phyloP scores from a whole-genome alignment of 1,140 invertebrate species.

The Leptonema lineaticorne region DNA sequence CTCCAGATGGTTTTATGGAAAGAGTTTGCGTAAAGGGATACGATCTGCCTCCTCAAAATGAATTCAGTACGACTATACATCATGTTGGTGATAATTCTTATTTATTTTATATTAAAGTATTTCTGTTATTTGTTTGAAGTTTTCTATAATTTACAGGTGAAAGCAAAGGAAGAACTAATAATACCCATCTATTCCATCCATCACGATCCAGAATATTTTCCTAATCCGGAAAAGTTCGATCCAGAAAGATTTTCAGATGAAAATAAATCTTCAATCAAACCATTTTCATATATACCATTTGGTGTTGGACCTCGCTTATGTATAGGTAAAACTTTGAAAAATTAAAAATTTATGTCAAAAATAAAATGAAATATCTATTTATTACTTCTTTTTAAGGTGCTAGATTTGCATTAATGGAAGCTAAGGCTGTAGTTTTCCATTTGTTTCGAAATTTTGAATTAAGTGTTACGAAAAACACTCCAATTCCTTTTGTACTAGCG shows the following conservation, averaged over 20 bases:
- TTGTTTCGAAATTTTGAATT: constrained; percentile 45
- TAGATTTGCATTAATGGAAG: constrained; percentile 50
- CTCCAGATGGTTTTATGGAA: constrained; percentile 47
- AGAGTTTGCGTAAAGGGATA: constrained; percentile 46
- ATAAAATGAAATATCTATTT: background rate
- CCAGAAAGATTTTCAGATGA: constrained; percentile 51
- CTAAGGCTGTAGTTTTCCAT: constrained; percentile 45
- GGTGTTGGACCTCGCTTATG: constrained; percentile 54
- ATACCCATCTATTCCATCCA: constrained; percentile 36
- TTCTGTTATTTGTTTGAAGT: background rate
- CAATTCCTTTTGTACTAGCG: constrained; percentile 41
- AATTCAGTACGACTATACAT: background rate
- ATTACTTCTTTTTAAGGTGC: constrained; percentile 29
- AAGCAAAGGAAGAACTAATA: constrained; percentile 29
- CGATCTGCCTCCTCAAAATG: constrained; percentile 25
- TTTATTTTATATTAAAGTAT: too few species aligned
- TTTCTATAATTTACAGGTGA: constrained; percentile 21
- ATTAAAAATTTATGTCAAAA: background rate
- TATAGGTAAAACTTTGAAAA: constrained; percentile 34
- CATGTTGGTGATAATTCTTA: background rate
- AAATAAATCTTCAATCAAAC: constrained; percentile 43
- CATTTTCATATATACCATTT: constrained; percentile 55
- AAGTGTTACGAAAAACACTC: constrained; percentile 40
- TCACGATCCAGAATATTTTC: constrained; percentile 34
- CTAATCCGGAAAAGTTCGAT: constrained; percentile 45